Evolutionary conservation across 2,797 vertebrate genomes (phyloP), one percentile per base, ranked within the genome.

Genomic region (Austrolebias charrua): DNA sequence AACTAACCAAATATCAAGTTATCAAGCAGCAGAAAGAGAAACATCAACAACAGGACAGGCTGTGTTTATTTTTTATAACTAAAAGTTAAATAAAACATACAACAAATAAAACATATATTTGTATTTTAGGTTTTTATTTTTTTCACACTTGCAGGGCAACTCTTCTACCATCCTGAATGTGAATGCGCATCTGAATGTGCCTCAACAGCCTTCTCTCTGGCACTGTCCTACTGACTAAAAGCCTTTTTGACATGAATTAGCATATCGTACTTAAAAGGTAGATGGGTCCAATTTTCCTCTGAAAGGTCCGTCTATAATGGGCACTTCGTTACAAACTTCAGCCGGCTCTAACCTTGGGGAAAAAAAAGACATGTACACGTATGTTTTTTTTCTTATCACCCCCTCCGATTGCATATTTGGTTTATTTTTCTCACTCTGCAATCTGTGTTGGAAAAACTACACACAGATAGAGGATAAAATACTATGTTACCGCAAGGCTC

Each of bases 251-350:
- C 89, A 88, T 80, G 95, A 96, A 98, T 98, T 96, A 96, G 94
- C 95, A 96, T 96, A 94, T 94, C 92, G 89, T 95, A 92, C 93
- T 95, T 96, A 94, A 98, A 96, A 96, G 94, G 95, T 95, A 96
- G 93, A 92, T 84, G 83, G 83, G 91, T 92, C 92, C 94, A 94
- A 96, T 98, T 95, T 97, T 92, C 93, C 89, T 89, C 91, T 95
- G 94, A 97, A 95, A 96, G 94, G 94, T 95, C 93, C 94, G 87
- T 91, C 85, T 95, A 92, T 96, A 97, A 97, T 94, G 94, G 95
- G 93, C 93, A 89, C 93, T 92, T 93, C 94, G 93, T 92, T 94
- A 91, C 90, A 94, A 94, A 95, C 94, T 95, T 92, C 94, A 95
- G 94, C 92, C 90, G 90, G 87, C 93, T 88, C 88, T 93, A 91